Base-by-base conservation (phyloP, 2,113 vertebrate genomes). In the Sturnira hondurensis region DNA sequence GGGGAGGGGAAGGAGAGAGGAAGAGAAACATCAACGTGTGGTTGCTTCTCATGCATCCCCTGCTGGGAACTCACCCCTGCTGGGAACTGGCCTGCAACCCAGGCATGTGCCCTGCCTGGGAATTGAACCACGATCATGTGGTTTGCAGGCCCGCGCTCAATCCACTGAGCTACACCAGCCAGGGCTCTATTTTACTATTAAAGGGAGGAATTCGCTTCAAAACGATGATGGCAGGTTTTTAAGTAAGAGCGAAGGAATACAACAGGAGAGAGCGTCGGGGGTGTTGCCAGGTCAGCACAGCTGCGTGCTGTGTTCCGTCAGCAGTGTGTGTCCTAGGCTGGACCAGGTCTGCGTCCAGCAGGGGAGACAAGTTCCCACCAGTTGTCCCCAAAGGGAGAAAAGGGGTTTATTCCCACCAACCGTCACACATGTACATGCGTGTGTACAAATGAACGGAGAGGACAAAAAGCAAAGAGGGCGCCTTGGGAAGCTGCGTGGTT, bases 321-420 rank as follows among this genome's bases (percentile, higher is more conserved):
- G 15, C 17, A 0, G 26, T 65, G 68, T 36, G 17, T 26, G 16
- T 31, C 36, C 15, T 5, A 41, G 47, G 16, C 43, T 4, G 65
- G 87, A 47, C n/a, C 58, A 15, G 28, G 12, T 88, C 83, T 52
- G 56, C 38, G 74, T 94, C 96, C 98, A 97, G 41, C 97, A 97
- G 97, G 93, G 97, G 97, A 98, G 98, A 98, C 97, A 98, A 81
- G 70, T 71, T 65, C 97, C 97, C 93, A 1, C 10, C 77, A 65
- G 90, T 91, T 63, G 88, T 91, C 95, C 56, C 95, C 63, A 38
- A 82, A 56, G 87, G 41, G 31, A 58, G 20, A 17, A 80, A 47
- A 6, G 52, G 70, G 96, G 89, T 88, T 96, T 86, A 54, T 47
- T 93, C 95, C 1, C 10, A 73, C 36, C 45, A 31, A 52, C 3